A percentile compares a stretch with the other conserved stretches of the same genome.
Conservation (phyloP, 2,797 vertebrate species). For the Tenualosa thibaudeaui region DNA sequence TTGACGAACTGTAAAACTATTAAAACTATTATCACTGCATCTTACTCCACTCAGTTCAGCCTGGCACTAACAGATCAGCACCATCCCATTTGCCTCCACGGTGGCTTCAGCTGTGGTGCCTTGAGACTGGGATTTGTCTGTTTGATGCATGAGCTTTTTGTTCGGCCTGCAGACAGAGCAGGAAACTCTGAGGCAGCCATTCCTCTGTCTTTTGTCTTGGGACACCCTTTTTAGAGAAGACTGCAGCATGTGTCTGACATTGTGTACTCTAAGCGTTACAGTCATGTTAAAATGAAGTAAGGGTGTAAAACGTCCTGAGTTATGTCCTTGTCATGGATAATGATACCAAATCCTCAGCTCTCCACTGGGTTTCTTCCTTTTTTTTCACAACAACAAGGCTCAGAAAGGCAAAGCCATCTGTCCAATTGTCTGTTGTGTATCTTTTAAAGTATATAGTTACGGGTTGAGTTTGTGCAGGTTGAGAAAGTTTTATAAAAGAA, state of each 20-base stretch:
- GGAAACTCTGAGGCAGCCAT: not conserved
- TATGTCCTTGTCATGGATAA: slow-evolving; percentile 10
- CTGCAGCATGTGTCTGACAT: not conserved
- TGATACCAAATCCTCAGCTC: not conserved
- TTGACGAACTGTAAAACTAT: not conserved
- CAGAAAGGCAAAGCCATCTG: not conserved
- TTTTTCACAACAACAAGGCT: not conserved
- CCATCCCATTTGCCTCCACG: not conserved
- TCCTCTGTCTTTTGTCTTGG: not conserved
- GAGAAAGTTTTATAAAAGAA: too few relatives aligned
- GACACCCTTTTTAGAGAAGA: not conserved
- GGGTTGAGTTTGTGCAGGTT: too few relatives aligned
- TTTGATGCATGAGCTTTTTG: not conserved
- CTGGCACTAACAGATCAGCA: not conserved
- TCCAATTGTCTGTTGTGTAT: not conserved
- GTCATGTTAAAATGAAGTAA: not conserved
- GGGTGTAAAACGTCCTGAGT: not conserved
- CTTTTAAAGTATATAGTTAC: not conserved
- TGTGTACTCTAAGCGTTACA: not conserved
- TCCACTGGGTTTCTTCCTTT: not conserved
- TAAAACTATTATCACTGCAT: not conserved
- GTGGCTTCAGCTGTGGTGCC: not conserved
- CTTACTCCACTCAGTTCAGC: not conserved
- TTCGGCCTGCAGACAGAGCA: not conserved
- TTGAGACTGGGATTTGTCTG: not conserved